Base-by-base conservation (phyloP, 2,888 invertebrate genomes). In the Archips xylosteana region DNA sequence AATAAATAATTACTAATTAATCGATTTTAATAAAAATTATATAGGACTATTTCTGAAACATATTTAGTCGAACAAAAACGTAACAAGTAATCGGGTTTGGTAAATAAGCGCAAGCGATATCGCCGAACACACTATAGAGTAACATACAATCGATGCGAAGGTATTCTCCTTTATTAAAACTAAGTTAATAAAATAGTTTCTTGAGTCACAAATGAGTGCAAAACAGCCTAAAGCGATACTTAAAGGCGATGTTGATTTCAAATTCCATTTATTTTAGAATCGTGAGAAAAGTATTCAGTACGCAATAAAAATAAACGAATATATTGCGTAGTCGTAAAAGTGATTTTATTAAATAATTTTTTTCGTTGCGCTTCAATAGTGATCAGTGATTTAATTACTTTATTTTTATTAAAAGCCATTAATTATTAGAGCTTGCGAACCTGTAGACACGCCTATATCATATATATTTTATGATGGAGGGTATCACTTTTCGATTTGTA, bases 401-500 rank as follows among this genome's bases (percentile, higher is more conserved):
- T 57, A 67, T 42, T 67, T 42, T 67, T 67, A 57, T 13, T 65
- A 54, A 68, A 63, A 68, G 8, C 49, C 34, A 69, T 59, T 64
- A 15, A 74, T 73, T 73, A 73, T 39, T 64, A 59, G 10, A 32
- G n/a, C 9, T 61, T 67, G 63, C 49, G 57, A 68, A 49, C 23
- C 23, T 32, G 13, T 32, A 51, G 62, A 36, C 59, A 60, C 64
- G 39, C 64, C 64, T 61, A 42, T n/a, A 9, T n/a, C n/a, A 61
- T 71, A 66, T 71, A 66, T 61, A 65, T 61, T 66, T 60, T 71
- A 66, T 66, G 54, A 42, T 39, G 2, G 3, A 12, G 10, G 23
- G 54, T 57, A 54, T 39, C 66, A 66, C 45, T 72, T 72, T 71
- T 71, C 64, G 47, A 71, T 71, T 71, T 65, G n/a, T 42, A 67